Conservation (phyloP, 2,797 vertebrate genomes). For the Natrix natrix region DNA sequence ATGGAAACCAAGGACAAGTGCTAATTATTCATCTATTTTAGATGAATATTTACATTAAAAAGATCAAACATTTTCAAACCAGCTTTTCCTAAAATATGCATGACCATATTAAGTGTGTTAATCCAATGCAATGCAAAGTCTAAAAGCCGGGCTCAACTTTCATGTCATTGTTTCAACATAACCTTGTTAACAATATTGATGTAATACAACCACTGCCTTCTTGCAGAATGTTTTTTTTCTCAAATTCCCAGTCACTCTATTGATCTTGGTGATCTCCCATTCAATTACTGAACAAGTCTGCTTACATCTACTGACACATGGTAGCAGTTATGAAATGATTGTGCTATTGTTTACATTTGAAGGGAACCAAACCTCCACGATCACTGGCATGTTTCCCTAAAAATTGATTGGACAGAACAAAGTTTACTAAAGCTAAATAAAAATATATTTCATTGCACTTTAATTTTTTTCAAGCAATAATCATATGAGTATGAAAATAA, state of each 20-base stretch:
- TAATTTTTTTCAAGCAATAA: background rate
- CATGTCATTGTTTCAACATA: background rate
- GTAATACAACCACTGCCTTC: background rate
- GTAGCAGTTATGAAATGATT: background rate
- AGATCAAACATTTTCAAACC: conserved; percentile 11
- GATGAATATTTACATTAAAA: background rate
- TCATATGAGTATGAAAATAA: background rate
- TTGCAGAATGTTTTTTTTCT: background rate
- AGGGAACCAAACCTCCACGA: background rate
- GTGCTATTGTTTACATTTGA: background rate
- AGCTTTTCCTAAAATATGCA: conserved; percentile 20
- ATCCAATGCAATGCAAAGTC: conserved; percentile 8
- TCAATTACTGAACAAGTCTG: background rate
- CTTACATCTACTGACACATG: background rate
- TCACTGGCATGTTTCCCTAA: background rate
- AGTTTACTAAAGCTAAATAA: too few relatives aligned
- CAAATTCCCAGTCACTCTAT: background rate
- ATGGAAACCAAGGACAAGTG: background rate
- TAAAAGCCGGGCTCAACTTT: background rate
- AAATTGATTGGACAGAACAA: background rate
- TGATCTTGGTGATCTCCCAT: background rate
- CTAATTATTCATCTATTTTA: background rate
- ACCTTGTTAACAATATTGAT: background rate
- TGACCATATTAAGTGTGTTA: background rate
- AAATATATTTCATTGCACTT: too few relatives aligned